Base-by-base conservation (phyloP, 2,888 invertebrate genomes). In the Watsonalla cultraria region DNA sequence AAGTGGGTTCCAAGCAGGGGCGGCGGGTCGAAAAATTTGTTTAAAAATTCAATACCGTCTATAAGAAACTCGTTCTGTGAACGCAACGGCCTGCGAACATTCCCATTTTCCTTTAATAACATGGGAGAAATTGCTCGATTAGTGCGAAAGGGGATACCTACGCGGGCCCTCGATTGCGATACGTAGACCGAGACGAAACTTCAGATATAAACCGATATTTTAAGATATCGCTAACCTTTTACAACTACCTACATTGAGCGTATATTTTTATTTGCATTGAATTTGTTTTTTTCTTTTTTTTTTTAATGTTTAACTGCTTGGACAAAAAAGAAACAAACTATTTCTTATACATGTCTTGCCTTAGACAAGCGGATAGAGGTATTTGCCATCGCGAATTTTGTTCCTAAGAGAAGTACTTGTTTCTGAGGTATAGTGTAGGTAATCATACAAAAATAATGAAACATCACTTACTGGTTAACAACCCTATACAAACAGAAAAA, bases 11-110 rank as follows among this genome's bases (percentile, higher is more conserved):
- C 62, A 61, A 69, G 70, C 72, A 66, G 66, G 61, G 69, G 70
- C 68, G 72, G 76, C 72, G 80, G 82, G 80, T 76, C 84, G 82
- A 85, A 85, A 85, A 86, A 86, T 83, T 85, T 86, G 84, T 86
- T 89, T 86, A 88, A 89, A 88, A 87, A 89, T 88, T 88, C 86
- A 88, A 84, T 86, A 82, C 81, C 84, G 76, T 84, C 86, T 85
- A 85, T 86, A 86, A 86, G 84, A 80, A 86, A 84, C 82, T 84
- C 85, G 80, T 84, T 84, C 72, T 76, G 72, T 74, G 81, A 84
- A 86, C 84, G 86, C 85, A 87, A 86, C 84, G 86, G 83, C 78
- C 86, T 87, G 86, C 77, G 82, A 88, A 86, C 82, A 84, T 84
- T 83, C 84, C 85, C 85, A 83, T 88, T 88, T 84, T 76, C 78